Evolutionary conservation across 2,888 invertebrate genomes (phyloP), one percentile per base, ranked within the genome.

Genomic region (Harpalus rubripes): DNA sequence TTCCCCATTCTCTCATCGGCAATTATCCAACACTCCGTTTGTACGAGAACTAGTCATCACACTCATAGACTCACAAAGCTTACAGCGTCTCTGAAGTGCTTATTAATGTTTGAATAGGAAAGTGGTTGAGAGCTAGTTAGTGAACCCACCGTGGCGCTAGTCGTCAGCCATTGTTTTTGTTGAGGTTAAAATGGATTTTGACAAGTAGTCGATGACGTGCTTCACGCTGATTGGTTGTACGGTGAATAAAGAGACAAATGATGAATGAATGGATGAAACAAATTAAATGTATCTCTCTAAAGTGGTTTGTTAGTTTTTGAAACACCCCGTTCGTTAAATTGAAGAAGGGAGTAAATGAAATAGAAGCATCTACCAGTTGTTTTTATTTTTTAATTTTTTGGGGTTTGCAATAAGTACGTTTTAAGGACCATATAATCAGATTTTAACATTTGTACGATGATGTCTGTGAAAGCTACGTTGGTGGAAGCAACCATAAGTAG

Each of bases 21-120:
- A 52, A 52, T 52, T 52, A 52, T 12, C 44, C 12, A 32, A 8
- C 44, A 52, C 44, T 52, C 12, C 44, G 44, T 1, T 7, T 52
- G 44, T 52, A 52, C 44, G 10, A 52, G 5, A 32, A 32, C 32
- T 32, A 32, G 5, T 32, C 32, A 32, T 32, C 32, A 32, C 5
- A 32, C 3, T 32, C 32, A 32, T 32, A 32, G 32, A 32, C 32
- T 32, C 32, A 4, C 32, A 1, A 5, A 32, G 32, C 32, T 32
- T 32, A 32, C 32, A 32, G 4, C 44, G 44, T 52, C 44, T 52
- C 44, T 10, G 10, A 52, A 44, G 44, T 52, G 44, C 44, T 52
- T 52, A 52, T 52, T 52, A 52, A 52, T 52, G 44, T 52, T 32
- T 52, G 44, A 52, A 52, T 52, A 52, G 44, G 44, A 52, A 52